These are phyloP conservation scores for Colossoma macropomum DNA, from an alignment of 2,113 vertebrate species.

Conservation along the genomic window DNA sequence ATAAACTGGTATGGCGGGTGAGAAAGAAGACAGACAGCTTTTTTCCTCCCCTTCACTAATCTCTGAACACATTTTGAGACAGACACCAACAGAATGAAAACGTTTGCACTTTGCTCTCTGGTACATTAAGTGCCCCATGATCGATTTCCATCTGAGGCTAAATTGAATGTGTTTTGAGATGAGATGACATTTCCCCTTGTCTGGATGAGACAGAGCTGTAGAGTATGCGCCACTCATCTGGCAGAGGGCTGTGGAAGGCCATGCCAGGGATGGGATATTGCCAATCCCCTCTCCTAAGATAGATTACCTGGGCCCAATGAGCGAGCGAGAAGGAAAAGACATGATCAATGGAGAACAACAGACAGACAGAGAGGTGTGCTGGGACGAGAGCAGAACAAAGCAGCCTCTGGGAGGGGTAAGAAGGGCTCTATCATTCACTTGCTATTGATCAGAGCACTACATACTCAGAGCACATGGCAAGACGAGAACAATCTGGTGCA, in stretches of 20 bases:
- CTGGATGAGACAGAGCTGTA: conserved; percentile 27
- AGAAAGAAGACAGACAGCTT: background rate
- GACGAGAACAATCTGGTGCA: background rate
- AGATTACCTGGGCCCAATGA: conserved; percentile 43
- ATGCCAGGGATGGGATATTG: conserved; percentile 62
- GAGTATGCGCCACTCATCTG: conserved; percentile 35
- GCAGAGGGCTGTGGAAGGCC: conserved; percentile 49
- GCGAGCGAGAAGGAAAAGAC: conserved; percentile 32
- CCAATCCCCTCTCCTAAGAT: conserved; percentile 55
- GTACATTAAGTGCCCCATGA: background rate
- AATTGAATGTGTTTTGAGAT: conserved; percentile 12
- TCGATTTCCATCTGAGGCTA: conserved; percentile 34
- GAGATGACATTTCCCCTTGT: conserved; percentile 13
- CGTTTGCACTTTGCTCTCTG: conserved; percentile 6
- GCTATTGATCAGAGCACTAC: conserved; percentile 14
- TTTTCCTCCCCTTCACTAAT: background rate
- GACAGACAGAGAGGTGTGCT: conserved; percentile 35
- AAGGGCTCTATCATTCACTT: background rate
- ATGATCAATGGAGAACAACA: conserved; percentile 66
- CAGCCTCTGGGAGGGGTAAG: background rate
- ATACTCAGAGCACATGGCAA: background rate
- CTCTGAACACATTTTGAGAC: background rate
- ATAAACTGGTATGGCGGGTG: background rate
- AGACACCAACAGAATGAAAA: conserved; percentile 1
- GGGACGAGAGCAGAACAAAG: conserved; percentile 34